These are phyloP conservation scores for Pyxicephalus adspersus DNA, from an alignment of 2,113 vertebrate species.

Conservation along the genomic window DNA sequence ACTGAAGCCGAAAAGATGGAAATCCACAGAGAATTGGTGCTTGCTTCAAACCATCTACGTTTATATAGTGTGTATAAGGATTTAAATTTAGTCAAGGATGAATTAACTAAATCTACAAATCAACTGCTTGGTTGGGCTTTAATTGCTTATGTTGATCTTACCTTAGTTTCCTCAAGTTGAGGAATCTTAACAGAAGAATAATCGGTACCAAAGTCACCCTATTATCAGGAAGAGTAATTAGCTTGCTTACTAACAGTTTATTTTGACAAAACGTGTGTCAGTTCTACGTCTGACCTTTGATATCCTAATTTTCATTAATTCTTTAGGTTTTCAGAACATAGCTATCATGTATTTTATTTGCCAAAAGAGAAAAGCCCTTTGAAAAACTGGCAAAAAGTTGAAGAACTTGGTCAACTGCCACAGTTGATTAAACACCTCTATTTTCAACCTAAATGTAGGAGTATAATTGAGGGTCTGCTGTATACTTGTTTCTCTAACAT, in stretches of 20 bases:
- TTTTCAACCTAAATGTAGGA: constrained; percentile 54
- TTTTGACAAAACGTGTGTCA: neutral
- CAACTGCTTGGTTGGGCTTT: constrained; percentile 28
- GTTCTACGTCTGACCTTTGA: neutral
- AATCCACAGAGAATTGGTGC: constrained; percentile 24
- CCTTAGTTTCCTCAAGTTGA: neutral
- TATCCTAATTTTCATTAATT: constrained; percentile 16
- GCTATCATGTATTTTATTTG: constrained; percentile 33
- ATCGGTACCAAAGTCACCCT: neutral
- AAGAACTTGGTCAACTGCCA: constrained; percentile 50
- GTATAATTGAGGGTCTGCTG: constrained; percentile 56
- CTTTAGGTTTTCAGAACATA: constrained; percentile 19
- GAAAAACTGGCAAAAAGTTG: constrained; percentile 41
- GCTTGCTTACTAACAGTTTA: neutral
- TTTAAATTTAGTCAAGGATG: constrained; percentile 13
- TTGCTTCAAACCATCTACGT: constrained; percentile 37
- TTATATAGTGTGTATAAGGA: constrained; percentile 26
- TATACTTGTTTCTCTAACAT: constrained; percentile 53
- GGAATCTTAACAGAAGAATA: neutral
- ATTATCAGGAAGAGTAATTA: constrained; percentile 2
- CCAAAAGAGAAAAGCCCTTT: constrained; percentile 42
- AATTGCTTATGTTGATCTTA: constrained; percentile 26
- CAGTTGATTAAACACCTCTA: constrained; percentile 56
- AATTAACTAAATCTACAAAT: constrained; percentile 26
- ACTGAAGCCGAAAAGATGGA: constrained; percentile 14